Percentiles rank a stretch among this genome's conserved stretches.
Conservation (phyloP, 2,113 vertebrate genomes). For the Platichthys flesus region DNA sequence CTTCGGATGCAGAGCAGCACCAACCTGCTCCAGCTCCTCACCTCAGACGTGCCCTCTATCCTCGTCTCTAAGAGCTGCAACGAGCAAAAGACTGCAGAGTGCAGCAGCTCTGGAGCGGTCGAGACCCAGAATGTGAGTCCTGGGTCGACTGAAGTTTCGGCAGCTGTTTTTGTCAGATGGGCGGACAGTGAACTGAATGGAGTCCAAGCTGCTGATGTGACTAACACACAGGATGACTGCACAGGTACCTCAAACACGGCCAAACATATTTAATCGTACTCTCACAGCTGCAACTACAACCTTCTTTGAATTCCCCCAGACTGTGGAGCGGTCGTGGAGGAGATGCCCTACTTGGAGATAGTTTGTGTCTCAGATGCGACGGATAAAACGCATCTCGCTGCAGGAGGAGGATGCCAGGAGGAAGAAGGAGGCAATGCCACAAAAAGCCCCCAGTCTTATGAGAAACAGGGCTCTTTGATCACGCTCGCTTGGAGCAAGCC, state of each 20-base stretch:
- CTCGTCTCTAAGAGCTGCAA: background rate
- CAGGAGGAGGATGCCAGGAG: background rate
- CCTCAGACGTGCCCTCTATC: slow-evolving; percentile 21
- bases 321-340: slow-evolving; percentile 67
- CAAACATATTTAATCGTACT: background rate
- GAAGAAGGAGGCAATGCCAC: slow-evolving; percentile 10
- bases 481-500: slow-evolving; percentile 81
- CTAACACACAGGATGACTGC: slow-evolving; percentile 60
- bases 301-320: slow-evolving; percentile 40
- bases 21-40: slow-evolving; percentile 58
- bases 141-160: background rate
- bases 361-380: slow-evolving; percentile 53
- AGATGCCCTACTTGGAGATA: slow-evolving; percentile 82
- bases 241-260: slow-evolving; percentile 61
- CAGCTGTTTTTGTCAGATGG: background rate
- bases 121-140: too few relatives aligned
- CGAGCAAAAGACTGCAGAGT: background rate
- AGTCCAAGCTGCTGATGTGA: slow-evolving; percentile 17
- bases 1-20: slow-evolving; percentile 31
- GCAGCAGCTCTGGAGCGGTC: background rate
- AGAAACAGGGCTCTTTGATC: slow-evolving; percentile 81
- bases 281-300: background rate
- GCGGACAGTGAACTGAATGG: background rate
- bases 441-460: slow-evolving; percentile 34
- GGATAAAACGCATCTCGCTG: background rate